Percentiles rank a stretch among this genome's conserved stretches.
Conservation (phyloP, 2,888 invertebrate genomes). For the Cylloceria caligata region DNA sequence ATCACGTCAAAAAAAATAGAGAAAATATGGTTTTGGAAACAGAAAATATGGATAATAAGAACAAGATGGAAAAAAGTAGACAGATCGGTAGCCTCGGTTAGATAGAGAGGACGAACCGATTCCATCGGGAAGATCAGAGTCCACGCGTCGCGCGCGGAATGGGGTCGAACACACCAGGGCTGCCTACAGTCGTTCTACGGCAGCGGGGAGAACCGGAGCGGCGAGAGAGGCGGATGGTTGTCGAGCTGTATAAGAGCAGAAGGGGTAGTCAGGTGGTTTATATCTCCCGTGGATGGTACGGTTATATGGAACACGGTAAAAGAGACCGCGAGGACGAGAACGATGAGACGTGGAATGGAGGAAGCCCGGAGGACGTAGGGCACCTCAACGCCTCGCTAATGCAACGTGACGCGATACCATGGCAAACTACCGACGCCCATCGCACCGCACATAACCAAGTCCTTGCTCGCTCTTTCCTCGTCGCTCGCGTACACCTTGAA, state of each 20-base stretch:
- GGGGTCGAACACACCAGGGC: conserved; percentile 65
- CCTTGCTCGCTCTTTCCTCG: conserved; percentile 59
- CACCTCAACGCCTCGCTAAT: conserved; percentile 79
- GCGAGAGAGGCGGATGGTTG: conserved; percentile 37
- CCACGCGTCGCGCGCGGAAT: conserved; percentile 67
- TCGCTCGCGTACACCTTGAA: conserved; percentile 49
- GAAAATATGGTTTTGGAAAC: neutral
- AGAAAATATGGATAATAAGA: conserved; percentile 14
- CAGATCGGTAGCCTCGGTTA: conserved; percentile 41
- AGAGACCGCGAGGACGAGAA: conserved; percentile 65
- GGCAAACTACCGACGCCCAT: conserved; percentile 68
- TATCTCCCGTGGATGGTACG: conserved; percentile 47
- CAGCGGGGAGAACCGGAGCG: conserved; percentile 13
- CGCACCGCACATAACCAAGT: conserved; percentile 50
- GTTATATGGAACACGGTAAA: conserved; percentile 47
- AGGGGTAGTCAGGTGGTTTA: conserved; percentile 58
- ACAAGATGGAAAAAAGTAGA: too few relatives aligned
- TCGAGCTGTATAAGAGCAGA: conserved; percentile 28
- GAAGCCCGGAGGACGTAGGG: conserved; percentile 74
- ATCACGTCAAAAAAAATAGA: neutral
- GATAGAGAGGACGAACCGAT: conserved; percentile 32
- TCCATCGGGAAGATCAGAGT: conserved; percentile 58
- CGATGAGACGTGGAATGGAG: conserved; percentile 69
- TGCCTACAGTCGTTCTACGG: conserved; percentile 14
- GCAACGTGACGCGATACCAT: conserved; percentile 79